Percentiles rank a stretch among this genome's conserved stretches.
These are phyloP conservation scores for Parnassius apollo DNA, from an alignment of 2,888 invertebrate genomes.

Conservation along the genomic window DNA sequence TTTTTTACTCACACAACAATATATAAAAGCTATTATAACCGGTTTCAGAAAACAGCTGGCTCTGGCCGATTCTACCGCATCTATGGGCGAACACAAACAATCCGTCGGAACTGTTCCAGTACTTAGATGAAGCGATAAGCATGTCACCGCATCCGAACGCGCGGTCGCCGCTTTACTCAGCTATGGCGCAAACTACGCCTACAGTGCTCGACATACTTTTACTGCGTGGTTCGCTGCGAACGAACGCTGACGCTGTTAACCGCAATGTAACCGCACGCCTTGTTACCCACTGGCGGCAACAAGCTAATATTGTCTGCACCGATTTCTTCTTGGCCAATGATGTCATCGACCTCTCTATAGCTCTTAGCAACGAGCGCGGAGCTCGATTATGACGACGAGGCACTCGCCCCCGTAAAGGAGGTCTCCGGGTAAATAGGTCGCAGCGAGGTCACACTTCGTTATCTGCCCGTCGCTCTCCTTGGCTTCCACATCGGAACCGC, in stretches of 20 bases:
- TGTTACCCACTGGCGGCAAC: slow-evolving; percentile 83
- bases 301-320: slow-evolving; percentile 86
- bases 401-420: slow-evolving; percentile 53
- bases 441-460: slow-evolving; percentile 31
- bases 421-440: slow-evolving; percentile 48
- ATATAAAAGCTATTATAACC: not conserved
- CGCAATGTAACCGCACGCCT: slow-evolving; percentile 86
- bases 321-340: slow-evolving; percentile 88
- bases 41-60: slow-evolving; percentile 78
- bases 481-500: slow-evolving; percentile 44
- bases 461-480: slow-evolving; percentile 48
- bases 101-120: slow-evolving; percentile 57
- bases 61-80: slow-evolving; percentile 84
- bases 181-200: slow-evolving; percentile 89
- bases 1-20: not conserved
- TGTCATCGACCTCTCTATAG: slow-evolving; percentile 84
- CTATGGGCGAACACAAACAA: slow-evolving; percentile 83
- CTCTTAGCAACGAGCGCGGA: slow-evolving; percentile 67
- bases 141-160: slow-evolving; percentile 62
- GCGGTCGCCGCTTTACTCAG: slow-evolving; percentile 80
- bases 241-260: slow-evolving; percentile 85
- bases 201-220: slow-evolving; percentile 83
- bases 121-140: slow-evolving; percentile 64
- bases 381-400: slow-evolving; percentile 66
- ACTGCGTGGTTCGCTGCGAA: slow-evolving; percentile 81